A percentile compares a stretch with the other conserved stretches of the same genome.
Conservation (phyloP, 2,888 invertebrate species). For the Neoitamus cyanurus region DNA sequence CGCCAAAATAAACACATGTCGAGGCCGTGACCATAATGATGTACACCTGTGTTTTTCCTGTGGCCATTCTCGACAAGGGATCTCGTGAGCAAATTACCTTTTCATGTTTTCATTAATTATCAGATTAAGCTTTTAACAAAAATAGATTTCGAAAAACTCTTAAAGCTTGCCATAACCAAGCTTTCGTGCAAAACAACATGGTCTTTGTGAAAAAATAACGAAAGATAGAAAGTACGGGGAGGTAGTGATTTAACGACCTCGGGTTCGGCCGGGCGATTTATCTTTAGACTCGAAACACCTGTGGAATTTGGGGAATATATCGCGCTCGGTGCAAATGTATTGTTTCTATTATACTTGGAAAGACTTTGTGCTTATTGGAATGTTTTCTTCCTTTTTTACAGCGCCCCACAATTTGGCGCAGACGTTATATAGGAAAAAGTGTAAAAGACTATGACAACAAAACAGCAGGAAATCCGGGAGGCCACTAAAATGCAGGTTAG, state of each 20-base stretch:
- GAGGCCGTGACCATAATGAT: not conserved
- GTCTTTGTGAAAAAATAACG: not conserved
- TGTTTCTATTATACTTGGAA: not conserved
- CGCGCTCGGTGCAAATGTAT: not conserved
- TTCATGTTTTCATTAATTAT: not conserved
- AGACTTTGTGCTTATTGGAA: not conserved
- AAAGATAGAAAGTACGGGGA: not conserved
- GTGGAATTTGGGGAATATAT: constrained; percentile 2
- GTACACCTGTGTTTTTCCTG: not conserved
- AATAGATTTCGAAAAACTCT: constrained; percentile 10
- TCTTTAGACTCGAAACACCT: constrained; percentile 26
- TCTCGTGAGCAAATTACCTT: not conserved
- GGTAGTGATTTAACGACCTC: constrained; percentile 27
- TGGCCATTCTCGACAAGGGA: not conserved
- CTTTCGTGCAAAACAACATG: not conserved
- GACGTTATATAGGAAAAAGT: not conserved
- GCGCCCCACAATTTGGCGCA: not conserved
- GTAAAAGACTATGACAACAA: not conserved
- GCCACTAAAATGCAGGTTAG: constrained; percentile 50
- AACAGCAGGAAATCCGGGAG: constrained; percentile 1
- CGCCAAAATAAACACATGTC: not conserved
- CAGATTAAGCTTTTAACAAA: constrained; percentile 31
- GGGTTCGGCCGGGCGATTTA: constrained; percentile 24
- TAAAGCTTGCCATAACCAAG: not conserved
- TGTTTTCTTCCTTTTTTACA: not conserved